These are phyloP conservation scores for Drosophila rhopaloa DNA, from an alignment of 1,140 invertebrate species.

Conservation along the genomic window DNA sequence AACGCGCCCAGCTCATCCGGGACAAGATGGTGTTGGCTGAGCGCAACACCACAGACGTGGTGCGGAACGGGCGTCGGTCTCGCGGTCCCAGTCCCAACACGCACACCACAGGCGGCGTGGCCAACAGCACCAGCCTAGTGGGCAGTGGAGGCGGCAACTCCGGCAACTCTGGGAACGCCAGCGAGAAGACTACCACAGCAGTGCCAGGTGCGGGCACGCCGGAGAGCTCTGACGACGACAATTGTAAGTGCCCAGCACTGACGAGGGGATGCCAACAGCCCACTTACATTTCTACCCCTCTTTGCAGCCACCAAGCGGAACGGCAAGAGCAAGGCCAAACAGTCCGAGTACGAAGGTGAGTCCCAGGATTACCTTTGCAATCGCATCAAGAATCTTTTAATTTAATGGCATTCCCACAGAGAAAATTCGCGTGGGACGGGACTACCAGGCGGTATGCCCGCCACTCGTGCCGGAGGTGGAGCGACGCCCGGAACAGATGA, in stretches of 20 bases:
- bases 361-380: neutral
- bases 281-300: neutral
- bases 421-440: slow-evolving; percentile 96
- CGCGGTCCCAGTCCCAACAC: slow-evolving; percentile 95
- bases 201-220: slow-evolving; percentile 85
- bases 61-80: slow-evolving; percentile 93
- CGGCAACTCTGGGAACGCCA: slow-evolving; percentile 4
- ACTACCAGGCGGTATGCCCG: slow-evolving; percentile 96
- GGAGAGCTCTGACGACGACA: slow-evolving; percentile 92
- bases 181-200: slow-evolving; percentile 55
- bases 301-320: slow-evolving; percentile 79
- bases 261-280: no score
- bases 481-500: slow-evolving; percentile 87
- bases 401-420: slow-evolving; percentile 83
- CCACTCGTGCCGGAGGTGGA: slow-evolving; percentile 88
- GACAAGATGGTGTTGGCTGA: slow-evolving; percentile 93
- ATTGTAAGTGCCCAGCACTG: slow-evolving; percentile 86
- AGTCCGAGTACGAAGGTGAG: slow-evolving; percentile 84
- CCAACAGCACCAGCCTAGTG: slow-evolving; percentile 16
- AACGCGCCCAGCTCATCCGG: slow-evolving; percentile 79
- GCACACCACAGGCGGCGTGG: slow-evolving; percentile 86
- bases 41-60: slow-evolving; percentile 91
- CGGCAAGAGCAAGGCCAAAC: slow-evolving; percentile 78
- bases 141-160: slow-evolving; percentile 40
- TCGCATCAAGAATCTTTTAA: neutral